Evolutionary conservation across 2,113 vertebrate species (phyloP).

Genomic region (Thamnophis sirtalis): DNA sequence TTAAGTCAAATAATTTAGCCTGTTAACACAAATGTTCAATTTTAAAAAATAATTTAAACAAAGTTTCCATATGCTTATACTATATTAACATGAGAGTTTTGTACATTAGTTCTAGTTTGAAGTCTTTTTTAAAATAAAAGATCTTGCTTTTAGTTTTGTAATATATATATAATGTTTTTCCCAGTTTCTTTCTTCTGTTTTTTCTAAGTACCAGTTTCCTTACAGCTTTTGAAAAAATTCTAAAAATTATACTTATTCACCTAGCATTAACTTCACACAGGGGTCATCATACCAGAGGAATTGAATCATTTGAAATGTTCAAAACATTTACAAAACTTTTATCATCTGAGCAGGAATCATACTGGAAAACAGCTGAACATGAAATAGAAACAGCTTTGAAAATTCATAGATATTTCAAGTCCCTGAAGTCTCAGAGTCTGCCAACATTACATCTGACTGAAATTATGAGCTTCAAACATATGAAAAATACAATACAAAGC

Average conservation of each 20-base stretch:
- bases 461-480: neutral
- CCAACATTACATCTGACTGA: constrained; percentile 1
- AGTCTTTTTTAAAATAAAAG: neutral
- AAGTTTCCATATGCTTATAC: neutral
- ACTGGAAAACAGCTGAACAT: neutral
- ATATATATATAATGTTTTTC: neutral
- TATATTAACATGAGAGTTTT: neutral
- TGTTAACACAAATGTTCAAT: neutral
- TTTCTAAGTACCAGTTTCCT: neutral
- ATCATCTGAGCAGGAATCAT: neutral
- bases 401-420: neutral
- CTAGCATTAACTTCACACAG: neutral
- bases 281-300: neutral
- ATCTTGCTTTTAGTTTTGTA: neutral
- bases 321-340: neutral
- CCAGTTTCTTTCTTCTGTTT: neutral
- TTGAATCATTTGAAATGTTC: neutral
- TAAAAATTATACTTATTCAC: neutral
- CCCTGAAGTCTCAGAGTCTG: neutral
- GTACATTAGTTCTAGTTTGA: neutral
- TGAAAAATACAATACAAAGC: neutral
- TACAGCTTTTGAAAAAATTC: neutral
- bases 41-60: neutral
- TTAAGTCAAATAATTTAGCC: neutral
- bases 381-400: neutral